A percentile compares a stretch with the other conserved stretches of the same genome.
These are phyloP conservation scores for Carabus problematicus DNA, from an alignment of 2,888 invertebrate genomes.

Conservation along the genomic window DNA sequence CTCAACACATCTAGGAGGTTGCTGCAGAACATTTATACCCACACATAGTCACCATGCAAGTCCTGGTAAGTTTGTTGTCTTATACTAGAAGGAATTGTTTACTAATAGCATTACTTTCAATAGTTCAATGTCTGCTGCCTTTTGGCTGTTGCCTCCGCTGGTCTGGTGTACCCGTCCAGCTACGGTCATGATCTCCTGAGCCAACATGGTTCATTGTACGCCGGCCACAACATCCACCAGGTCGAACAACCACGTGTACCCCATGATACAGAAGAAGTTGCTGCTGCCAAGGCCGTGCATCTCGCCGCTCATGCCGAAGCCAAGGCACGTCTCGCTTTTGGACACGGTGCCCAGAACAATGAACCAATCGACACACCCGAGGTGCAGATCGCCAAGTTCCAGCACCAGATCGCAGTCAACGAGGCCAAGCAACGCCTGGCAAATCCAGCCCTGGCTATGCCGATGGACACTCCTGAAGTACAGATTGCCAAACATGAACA, in stretches of 20 bases:
- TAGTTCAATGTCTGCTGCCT: background rate
- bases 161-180: background rate
- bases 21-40: background rate
- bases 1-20: constrained; percentile 28
- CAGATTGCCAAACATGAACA: constrained; percentile 33
- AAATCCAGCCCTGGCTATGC: constrained; percentile 19
- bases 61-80: constrained; percentile 13
- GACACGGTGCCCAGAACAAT: constrained; percentile 8
- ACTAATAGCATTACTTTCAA: too few species aligned
- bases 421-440: constrained; percentile 20
- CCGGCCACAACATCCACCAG: background rate
- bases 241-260: constrained; percentile 30
- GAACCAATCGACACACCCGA: constrained; percentile 33
- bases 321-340: constrained; percentile 10
- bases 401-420: constrained; percentile 18
- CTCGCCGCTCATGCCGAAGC: constrained; percentile 34
- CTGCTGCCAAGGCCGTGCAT: constrained; percentile 27
- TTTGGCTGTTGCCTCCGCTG: background rate
- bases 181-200: constrained; percentile 1
- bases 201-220: background rate
- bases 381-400: constrained; percentile 27
- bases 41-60: constrained; percentile 7
- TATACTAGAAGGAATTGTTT: background rate
- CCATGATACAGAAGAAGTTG: constrained; percentile 27
- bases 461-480: constrained; percentile 27